Base-by-base conservation (phyloP, 2,113 vertebrate species). In the Charina bottae region DNA sequence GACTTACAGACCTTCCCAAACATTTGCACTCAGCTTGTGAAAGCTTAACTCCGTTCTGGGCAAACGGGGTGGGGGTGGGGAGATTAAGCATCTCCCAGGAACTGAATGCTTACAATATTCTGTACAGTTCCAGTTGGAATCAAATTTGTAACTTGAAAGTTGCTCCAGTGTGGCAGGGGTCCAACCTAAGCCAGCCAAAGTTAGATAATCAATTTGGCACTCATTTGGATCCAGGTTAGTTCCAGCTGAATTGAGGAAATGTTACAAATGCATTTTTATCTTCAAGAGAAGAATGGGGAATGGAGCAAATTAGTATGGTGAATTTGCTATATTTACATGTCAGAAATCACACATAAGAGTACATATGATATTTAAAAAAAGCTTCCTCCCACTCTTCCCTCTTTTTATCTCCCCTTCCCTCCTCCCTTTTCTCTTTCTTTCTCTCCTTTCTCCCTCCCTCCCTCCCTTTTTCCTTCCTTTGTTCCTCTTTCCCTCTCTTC, bases 261-360 rank as follows among this genome's bases (percentile, higher is more conserved):
- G 37, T 72, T 86, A 19, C 28, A 59, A 23, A 58, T 46, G 42
- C 60, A 42, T 83, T 88, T 53, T 68, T 49, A 68, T 91, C 83
- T 54, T 55, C 87, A 62, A 33, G 72, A 62, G 55, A 23, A 88
- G 85, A 88, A 88, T 87, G 55, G 54, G 42, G 56, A 37, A 46
- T 54, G 55, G 42, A 46, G 72, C 23, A 26, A 88, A 28, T 62
- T 49, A 60, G 62, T 49, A 58, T 5, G n/a, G 33, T 78, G 88
- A 83, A 83, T 88, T 89, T 92, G 46, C 60, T 89, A 9, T 59
- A 62, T 58, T 56, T 24, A 92, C 89, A 89, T 89, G 87, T 92
- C 87, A 89, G 56, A 72, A 53, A 33, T 92, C 56, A 88, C 64
- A 72, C 56, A 83, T 83, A 83, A 83, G 33, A 78, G 19, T 42